Evolutionary conservation across 2,113 vertebrate species (phyloP).

Genomic region (Arenaria interpres): DNA sequence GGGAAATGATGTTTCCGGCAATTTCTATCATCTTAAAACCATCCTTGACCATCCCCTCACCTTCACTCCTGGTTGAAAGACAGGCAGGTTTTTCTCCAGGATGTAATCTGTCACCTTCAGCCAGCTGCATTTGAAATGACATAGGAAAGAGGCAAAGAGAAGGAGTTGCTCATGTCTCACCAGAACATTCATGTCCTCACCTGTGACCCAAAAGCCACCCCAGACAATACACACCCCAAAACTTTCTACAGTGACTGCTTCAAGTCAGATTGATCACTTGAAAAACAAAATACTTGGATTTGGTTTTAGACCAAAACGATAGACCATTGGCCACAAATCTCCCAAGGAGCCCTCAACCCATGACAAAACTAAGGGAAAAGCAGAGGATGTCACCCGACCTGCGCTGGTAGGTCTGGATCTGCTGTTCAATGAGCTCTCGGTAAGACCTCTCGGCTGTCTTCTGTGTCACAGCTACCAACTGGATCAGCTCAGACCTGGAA

Average conservation of each 20-base stretch:
- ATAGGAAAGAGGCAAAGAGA: background rate
- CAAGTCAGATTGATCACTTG: background rate
- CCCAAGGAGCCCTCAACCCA: background rate
- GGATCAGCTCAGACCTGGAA: conserved; percentile 93
- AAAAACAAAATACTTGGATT: background rate
- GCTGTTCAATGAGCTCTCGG: conserved; percentile 90
- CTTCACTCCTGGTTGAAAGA: conserved; percentile 89
- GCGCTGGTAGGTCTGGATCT: conserved; percentile 92
- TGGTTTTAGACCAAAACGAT: background rate
- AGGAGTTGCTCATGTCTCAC: background rate
- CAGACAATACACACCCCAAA: background rate
- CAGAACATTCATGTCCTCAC: background rate
- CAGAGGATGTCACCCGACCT: conserved; percentile 74
- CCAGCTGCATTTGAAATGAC: conserved; percentile 81
- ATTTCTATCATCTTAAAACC: background rate
- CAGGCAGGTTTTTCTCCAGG: conserved; percentile 85
- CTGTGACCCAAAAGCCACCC: background rate
- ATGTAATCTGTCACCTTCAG: conserved; percentile 91
- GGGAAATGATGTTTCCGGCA: background rate
- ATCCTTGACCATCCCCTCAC: conserved; percentile 64
- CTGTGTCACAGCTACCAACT: conserved; percentile 94
- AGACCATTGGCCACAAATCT: background rate
- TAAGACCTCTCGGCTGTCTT: conserved; percentile 89
- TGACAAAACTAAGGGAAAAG: background rate
- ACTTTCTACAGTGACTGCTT: background rate